Conservation (phyloP, 1,140 invertebrate genomes). For the Littorina saxatilis region DNA sequence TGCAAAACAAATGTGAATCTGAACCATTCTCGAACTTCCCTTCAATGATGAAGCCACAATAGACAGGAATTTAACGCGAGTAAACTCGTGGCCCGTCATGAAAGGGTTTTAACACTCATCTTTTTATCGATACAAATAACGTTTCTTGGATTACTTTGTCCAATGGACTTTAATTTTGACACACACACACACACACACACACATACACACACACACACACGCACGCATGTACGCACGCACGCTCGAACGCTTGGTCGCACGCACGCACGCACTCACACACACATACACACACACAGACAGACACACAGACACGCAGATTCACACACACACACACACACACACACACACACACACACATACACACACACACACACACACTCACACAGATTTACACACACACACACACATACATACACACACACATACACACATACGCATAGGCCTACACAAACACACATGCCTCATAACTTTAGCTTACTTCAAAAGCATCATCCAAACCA, state of each 20-base stretch:
- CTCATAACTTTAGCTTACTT: too few relatives aligned
- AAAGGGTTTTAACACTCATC: too few relatives aligned
- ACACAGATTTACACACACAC: not conserved
- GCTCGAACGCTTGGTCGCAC: not conserved
- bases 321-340: constrained; percentile 22
- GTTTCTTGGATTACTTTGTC: too few relatives aligned
- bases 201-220: not conserved
- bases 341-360: not conserved
- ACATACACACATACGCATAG: not conserved
- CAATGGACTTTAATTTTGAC: not conserved
- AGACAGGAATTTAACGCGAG: not conserved
- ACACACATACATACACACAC: constrained; percentile 20
- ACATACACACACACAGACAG: not conserved
- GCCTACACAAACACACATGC: not conserved
- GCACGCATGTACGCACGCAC: not conserved
- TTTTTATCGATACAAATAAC: too few relatives aligned
- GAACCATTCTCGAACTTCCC: not conserved
- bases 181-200: not conserved
- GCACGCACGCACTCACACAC: constrained; percentile 1
- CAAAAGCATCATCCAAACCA: too few relatives aligned
- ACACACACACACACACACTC: not conserved
- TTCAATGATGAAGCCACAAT: not conserved
- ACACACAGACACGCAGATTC: too few relatives aligned
- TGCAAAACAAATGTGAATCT: not conserved
- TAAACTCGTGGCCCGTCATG: too few relatives aligned